A percentile compares a stretch with the other conserved stretches of the same genome.
These are phyloP conservation scores for Oppia nitens DNA, from an alignment of 1,140 invertebrate species.

Conservation along the genomic window DNA sequence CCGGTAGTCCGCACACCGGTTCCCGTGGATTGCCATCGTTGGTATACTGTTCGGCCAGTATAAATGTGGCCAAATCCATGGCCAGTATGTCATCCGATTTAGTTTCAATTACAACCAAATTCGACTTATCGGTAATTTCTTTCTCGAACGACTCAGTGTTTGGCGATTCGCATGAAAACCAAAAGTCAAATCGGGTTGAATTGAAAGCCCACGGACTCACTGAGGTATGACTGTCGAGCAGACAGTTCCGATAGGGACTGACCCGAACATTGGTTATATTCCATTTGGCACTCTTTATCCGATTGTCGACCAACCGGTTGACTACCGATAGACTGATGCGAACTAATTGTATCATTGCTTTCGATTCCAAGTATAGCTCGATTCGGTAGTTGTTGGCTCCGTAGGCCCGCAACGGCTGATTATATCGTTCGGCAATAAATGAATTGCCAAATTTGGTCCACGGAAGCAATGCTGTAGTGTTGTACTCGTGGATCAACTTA, in stretches of 20 bases:
- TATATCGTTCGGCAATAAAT: conserved; percentile 10
- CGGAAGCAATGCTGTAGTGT: background rate
- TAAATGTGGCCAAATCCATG: conserved; percentile 9
- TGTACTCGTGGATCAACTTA: background rate
- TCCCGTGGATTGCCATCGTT: conserved; percentile 4
- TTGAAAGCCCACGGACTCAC: conserved; percentile 8
- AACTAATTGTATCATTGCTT: conserved; percentile 5
- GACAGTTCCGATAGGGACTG: conserved; percentile 7
- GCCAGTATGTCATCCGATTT: background rate
- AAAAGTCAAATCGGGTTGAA: conserved; percentile 9
- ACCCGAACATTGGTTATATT: background rate
- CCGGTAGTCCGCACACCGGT: conserved; percentile 7
- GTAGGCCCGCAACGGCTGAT: background rate
- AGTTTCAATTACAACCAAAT: conserved; percentile 5
- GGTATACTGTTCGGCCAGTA: conserved; percentile 10
- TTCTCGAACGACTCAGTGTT: background rate
- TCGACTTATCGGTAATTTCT: background rate
- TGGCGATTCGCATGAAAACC: conserved; percentile 7
- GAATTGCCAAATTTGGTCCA: conserved; percentile 6
- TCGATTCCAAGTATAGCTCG: background rate
- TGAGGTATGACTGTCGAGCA: background rate
- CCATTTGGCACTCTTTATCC: background rate
- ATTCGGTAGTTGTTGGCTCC: background rate
- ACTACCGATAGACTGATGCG: conserved; percentile 11
- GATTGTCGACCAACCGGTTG: background rate